Evolutionary conservation across 2,888 invertebrate species (phyloP).

Genomic region (Xiphydria camelus): DNA sequence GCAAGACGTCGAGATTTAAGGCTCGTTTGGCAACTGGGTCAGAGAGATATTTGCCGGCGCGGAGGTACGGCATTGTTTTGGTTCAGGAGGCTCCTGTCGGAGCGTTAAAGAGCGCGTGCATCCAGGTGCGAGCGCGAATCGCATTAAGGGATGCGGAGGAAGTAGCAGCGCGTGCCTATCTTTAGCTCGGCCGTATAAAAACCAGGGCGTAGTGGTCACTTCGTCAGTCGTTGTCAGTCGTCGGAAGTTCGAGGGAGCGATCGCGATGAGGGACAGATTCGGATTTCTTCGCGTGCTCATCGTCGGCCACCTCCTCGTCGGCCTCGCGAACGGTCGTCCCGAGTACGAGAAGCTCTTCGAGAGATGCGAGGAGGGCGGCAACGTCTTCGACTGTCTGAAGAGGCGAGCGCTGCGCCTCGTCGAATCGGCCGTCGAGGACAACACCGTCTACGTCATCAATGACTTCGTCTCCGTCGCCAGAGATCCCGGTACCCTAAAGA

Average conservation of each 20-base stretch:
- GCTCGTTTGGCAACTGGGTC: slow-evolving; percentile 55
- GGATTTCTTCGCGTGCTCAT: slow-evolving; percentile 10
- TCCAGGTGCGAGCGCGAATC: slow-evolving; percentile 14
- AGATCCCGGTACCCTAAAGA: slow-evolving; percentile 32
- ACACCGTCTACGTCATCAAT: slow-evolving; percentile 49
- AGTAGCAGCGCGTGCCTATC: not conserved
- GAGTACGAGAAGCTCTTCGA: slow-evolving; percentile 50
- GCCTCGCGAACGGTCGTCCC: slow-evolving; percentile 17
- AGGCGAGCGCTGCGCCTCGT: slow-evolving; percentile 48
- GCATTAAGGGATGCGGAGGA: not conserved
- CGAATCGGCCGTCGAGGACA: slow-evolving; percentile 47
- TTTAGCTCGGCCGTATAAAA: not conserved
- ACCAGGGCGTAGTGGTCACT: not conserved
- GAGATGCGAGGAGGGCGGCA: slow-evolving; percentile 49
- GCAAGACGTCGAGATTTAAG: slow-evolving; percentile 32
- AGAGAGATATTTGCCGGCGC: slow-evolving; percentile 50
- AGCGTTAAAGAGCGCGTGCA: slow-evolving; percentile 57
- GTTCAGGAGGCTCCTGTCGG: slow-evolving; percentile 39
- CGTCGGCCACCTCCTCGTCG: slow-evolving; percentile 19
- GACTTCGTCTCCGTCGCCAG: slow-evolving; percentile 49
- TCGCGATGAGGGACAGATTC: slow-evolving; percentile 25
- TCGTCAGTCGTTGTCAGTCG: not conserved
- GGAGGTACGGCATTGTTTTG: slow-evolving; percentile 53
- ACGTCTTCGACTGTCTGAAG: slow-evolving; percentile 52
- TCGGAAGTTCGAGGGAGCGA: not conserved